These are phyloP conservation scores for Yponomeuta plumbellus DNA, from an alignment of 2,888 invertebrate genomes.

Conservation along the genomic window DNA sequence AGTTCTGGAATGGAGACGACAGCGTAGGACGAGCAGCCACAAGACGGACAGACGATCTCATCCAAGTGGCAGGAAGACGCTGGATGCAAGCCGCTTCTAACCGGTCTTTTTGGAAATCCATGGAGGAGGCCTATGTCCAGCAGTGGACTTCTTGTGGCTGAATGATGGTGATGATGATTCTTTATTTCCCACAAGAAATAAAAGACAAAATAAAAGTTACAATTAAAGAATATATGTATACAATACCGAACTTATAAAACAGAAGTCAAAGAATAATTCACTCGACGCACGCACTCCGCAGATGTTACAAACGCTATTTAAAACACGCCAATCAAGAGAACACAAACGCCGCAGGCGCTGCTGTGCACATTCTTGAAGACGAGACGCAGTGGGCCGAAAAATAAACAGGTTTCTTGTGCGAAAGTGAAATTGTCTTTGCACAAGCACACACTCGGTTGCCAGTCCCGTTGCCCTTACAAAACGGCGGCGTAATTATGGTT, in stretches of 20 bases:
- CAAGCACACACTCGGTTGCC: neutral
- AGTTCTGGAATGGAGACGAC: too few species aligned
- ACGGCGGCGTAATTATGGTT: constrained; percentile 2
- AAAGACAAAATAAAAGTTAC: too few species aligned
- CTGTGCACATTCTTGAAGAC: neutral
- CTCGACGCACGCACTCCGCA: neutral
- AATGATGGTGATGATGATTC: too few species aligned
- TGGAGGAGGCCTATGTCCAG: too few species aligned
- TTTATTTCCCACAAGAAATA: too few species aligned
- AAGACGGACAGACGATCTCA: too few species aligned
- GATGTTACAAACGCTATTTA: neutral
- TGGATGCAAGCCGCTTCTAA: too few species aligned
- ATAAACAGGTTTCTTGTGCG: neutral
- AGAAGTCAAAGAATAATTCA: neutral
- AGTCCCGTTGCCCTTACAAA: neutral
- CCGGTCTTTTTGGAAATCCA: too few species aligned
- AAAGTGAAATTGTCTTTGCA: constrained; percentile 4
- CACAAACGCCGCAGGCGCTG: neutral
- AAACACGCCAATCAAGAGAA: neutral
- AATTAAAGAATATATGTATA: too few species aligned
- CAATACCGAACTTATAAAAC: neutral
- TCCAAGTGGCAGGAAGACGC: too few species aligned
- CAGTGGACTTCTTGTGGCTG: too few species aligned
- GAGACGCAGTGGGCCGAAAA: neutral
- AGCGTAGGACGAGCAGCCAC: too few species aligned